These are phyloP conservation scores for Autographa pulchrina DNA, from an alignment of 2,888 invertebrate genomes.

Conservation along the genomic window DNA sequence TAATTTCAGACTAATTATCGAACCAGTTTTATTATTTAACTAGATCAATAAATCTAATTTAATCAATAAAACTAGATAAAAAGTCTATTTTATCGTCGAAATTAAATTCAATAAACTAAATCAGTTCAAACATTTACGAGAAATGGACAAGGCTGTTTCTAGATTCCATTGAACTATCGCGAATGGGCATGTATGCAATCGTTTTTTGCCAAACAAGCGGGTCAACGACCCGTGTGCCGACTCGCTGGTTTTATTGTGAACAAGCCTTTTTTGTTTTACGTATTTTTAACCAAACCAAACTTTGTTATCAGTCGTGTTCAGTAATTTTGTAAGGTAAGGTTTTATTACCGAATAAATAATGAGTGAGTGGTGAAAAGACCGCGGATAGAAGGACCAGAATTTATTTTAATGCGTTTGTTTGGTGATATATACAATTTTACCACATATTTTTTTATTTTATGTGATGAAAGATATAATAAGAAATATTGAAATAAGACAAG, in stretches of 20 bases:
- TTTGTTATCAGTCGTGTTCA: conserved; percentile 24
- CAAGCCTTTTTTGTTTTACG: conserved; percentile 49
- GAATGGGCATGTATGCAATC: conserved; percentile 61
- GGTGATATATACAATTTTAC: no score
- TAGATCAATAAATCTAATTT: no score
- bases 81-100: no score
- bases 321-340: conserved; percentile 12
- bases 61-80: no score
- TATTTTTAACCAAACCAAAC: conserved; percentile 15
- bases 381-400: conserved; percentile 15
- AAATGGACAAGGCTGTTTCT: conserved; percentile 31
- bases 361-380: background rate
- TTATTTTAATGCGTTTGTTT: background rate
- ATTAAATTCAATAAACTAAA: background rate
- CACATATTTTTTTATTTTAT: no score
- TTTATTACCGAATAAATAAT: conserved; percentile 13
- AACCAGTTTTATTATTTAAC: no score
- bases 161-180: conserved; percentile 29
- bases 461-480: no score
- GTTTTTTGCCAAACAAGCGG: conserved; percentile 61
- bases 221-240: conserved; percentile 59
- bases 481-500: no score
- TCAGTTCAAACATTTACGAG: background rate
- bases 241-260: conserved; percentile 50
- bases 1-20: no score